Evolutionary conservation across 2,888 invertebrate species (phyloP).

Genomic region (Tachina lurida): DNA sequence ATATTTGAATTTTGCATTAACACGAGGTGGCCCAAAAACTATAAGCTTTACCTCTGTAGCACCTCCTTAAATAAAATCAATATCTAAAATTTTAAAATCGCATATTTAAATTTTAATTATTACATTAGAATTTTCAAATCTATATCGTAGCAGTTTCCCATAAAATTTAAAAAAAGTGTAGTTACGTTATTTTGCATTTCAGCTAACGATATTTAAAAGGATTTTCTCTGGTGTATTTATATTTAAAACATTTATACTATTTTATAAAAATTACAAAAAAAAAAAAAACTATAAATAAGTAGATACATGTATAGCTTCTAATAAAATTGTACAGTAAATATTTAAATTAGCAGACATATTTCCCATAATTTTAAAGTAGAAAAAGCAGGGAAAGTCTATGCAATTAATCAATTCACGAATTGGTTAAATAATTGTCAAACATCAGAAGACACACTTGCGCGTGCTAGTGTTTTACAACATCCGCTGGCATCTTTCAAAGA

Average conservation of each 20-base stretch:
- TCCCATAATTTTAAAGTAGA: not conserved
- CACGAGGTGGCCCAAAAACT: too few species aligned
- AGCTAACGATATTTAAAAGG: not conserved
- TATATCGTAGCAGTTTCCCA: too few species aligned
- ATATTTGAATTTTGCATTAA: too few species aligned
- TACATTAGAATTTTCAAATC: too few species aligned
- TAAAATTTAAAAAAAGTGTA: too few species aligned
- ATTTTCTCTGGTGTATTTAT: conserved; percentile 56
- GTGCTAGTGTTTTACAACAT: conserved; percentile 53
- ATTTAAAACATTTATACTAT: not conserved
- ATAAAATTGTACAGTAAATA: too few species aligned
- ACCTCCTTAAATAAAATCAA: too few species aligned
- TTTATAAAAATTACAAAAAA: conserved; percentile 18
- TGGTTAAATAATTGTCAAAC: conserved; percentile 70
- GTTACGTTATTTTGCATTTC: too few species aligned
- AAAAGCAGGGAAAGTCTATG: conserved; percentile 40
- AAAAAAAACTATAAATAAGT: not conserved
- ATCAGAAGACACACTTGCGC: conserved; percentile 52
- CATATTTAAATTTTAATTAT: too few species aligned
- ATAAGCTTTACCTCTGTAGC: too few species aligned
- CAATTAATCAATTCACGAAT: conserved; percentile 70
- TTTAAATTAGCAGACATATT: conserved; percentile 1
- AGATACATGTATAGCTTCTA: too few species aligned
- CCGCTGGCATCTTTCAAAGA: conserved; percentile 28
- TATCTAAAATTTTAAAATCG: too few species aligned